A percentile compares a stretch with the other conserved stretches of the same genome.
Evolutionary conservation across 1,140 invertebrate genomes (phyloP).

Genomic region (Episyrphus balteatus): DNA sequence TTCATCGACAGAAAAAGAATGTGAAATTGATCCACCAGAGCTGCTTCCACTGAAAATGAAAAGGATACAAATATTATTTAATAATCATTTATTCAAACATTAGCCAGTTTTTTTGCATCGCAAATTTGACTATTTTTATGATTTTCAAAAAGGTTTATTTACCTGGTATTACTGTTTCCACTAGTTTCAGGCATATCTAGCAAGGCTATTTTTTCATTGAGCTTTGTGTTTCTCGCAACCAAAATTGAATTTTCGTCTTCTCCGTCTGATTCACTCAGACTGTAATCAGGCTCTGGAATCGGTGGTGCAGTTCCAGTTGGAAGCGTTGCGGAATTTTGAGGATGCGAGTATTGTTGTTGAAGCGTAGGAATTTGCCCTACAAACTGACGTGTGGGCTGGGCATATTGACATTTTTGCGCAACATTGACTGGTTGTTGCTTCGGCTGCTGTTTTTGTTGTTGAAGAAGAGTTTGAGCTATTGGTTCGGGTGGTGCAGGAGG

Average conservation of each 20-base stretch:
- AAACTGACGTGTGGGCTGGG: no score
- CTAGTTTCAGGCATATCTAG: constrained; percentile 45
- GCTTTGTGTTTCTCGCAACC: constrained; percentile 31
- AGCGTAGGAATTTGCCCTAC: neutral
- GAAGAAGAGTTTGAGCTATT: neutral
- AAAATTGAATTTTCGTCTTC: constrained; percentile 43
- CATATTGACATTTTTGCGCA: no score
- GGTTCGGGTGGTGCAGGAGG: neutral
- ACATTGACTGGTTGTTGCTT: no score
- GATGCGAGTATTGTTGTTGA: constrained; percentile 53
- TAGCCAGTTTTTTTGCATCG: neutral
- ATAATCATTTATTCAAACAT: no score
- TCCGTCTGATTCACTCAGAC: constrained; percentile 64
- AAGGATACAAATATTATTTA: no score
- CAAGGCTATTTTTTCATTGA: constrained; percentile 33
- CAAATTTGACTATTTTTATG: neutral
- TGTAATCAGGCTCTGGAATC: constrained; percentile 84
- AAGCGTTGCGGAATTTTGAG: constrained; percentile 42
- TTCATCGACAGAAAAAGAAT: constrained; percentile 76
- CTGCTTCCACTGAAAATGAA: constrained; percentile 36
- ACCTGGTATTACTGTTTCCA: constrained; percentile 57
- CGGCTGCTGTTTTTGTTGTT: neutral
- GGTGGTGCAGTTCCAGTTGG: constrained; percentile 46
- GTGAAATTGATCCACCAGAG: constrained; percentile 61
- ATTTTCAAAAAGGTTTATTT: constrained; percentile 5